These are phyloP conservation scores for Takifugu rubripes DNA, from an alignment of 2,797 vertebrate species.

Conservation along the genomic window DNA sequence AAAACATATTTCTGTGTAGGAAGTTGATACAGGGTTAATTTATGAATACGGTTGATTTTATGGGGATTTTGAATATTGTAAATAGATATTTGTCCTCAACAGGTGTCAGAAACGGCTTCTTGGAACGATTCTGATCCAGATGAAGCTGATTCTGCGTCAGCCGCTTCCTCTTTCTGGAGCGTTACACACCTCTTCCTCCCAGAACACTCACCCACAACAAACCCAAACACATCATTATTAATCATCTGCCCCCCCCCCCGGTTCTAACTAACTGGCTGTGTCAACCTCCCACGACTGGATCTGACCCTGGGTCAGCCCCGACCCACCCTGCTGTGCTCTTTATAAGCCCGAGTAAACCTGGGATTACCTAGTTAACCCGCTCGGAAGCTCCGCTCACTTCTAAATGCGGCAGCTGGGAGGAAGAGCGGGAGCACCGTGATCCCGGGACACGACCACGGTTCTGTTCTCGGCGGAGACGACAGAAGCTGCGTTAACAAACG, in stretches of 20 bases:
- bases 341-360: constrained; percentile 23
- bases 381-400: neutral
- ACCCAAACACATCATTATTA: constrained; percentile 1
- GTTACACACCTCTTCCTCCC: constrained; percentile 30
- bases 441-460: too few relatives aligned
- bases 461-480: neutral
- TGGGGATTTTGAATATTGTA: too few relatives aligned
- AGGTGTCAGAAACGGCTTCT: too few relatives aligned
- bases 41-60: too few relatives aligned
- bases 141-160: too few relatives aligned
- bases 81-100: too few relatives aligned
- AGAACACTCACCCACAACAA: constrained; percentile 4
- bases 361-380: constrained; percentile 36
- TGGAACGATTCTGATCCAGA: too few relatives aligned
- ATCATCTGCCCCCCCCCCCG: neutral
- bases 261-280: too few relatives aligned
- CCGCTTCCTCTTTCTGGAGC: too few relatives aligned
- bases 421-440: neutral
- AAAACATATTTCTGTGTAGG: too few relatives aligned
- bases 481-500: neutral
- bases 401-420: constrained; percentile 11
- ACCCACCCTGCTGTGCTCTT: constrained; percentile 26
- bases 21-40: too few relatives aligned
- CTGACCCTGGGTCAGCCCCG: neutral
- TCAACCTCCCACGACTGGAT: too few relatives aligned